phyloP scores from a whole-genome alignment of 2,797 vertebrate species.

The Cephalopachus bancanus region DNA sequence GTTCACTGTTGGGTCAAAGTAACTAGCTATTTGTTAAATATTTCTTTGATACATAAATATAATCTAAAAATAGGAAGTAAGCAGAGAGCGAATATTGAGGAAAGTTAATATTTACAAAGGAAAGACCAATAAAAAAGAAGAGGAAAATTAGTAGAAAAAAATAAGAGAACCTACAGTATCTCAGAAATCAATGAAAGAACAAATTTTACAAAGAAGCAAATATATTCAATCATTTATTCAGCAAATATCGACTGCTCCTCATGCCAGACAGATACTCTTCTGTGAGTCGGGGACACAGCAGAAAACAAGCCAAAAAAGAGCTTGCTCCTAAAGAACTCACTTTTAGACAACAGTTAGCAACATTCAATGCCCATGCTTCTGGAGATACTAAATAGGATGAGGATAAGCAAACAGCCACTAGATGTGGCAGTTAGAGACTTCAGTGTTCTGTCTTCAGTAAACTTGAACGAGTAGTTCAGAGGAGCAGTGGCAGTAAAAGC shows the following conservation, averaged over 20 bases:
- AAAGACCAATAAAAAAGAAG: neutral
- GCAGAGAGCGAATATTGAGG: neutral
- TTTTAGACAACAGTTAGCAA: neutral
- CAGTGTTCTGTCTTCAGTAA: neutral
- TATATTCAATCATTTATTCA: neutral
- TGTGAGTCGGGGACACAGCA: neutral
- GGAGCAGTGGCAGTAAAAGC: neutral
- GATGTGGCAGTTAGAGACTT: neutral
- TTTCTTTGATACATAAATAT: slow-evolving; percentile 17
- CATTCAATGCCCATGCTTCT: neutral
- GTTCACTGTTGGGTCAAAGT: neutral
- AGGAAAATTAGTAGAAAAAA: slow-evolving; percentile 19
- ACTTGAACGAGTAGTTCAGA: neutral
- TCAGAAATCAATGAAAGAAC: slow-evolving; percentile 3
- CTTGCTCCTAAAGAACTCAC: neutral
- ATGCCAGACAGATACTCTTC: neutral
- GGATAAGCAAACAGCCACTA: neutral
- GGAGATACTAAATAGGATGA: neutral
- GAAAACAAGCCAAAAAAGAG: neutral
- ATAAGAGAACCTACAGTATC: neutral
- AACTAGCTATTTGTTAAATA: neutral
- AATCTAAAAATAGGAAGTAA: neutral
- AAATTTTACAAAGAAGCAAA: neutral
- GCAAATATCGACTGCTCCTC: neutral
- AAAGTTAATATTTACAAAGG: neutral